A percentile compares a stretch with the other conserved stretches of the same genome.
Evolutionary conservation across 2,113 vertebrate species (phyloP).

Genomic region (Laticauda laticaudata): DNA sequence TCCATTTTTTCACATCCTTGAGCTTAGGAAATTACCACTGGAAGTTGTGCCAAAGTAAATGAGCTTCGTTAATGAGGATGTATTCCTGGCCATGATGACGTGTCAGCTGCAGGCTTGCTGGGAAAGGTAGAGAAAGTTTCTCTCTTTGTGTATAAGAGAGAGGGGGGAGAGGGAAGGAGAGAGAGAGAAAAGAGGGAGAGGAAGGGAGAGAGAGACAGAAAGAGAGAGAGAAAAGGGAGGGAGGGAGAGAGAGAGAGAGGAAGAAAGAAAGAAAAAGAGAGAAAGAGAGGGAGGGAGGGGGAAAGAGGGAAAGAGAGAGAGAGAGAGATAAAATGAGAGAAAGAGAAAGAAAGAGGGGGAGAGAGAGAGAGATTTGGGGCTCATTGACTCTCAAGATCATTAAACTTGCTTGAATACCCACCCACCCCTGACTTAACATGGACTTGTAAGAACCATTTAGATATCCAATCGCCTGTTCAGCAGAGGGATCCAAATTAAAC

Average conservation of each 20-base stretch:
- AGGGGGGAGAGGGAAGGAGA: too few species aligned
- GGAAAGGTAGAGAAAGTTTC: neutral
- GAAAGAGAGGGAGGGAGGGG: accelerated
- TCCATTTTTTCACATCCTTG: conserved; percentile 60
- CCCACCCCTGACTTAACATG: neutral
- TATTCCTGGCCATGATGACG: conserved; percentile 25
- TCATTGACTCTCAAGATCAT: neutral
- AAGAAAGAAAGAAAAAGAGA: too few species aligned
- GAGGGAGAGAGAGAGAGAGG: too few species aligned
- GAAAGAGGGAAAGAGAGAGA: too few species aligned
- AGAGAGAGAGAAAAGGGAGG: neutral
- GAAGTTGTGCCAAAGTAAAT: conserved; percentile 50
- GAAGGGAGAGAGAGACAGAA: too few species aligned
- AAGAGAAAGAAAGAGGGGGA: too few species aligned
- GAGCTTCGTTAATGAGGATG: conserved; percentile 41
- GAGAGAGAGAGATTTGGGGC: neutral
- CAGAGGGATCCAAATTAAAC: neutral
- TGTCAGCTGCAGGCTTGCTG: neutral
- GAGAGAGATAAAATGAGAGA: neutral
- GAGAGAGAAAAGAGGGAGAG: accelerated
- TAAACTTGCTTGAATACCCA: neutral
- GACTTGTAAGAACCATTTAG: neutral
- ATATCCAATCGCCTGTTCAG: neutral
- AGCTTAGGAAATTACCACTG: conserved; percentile 38
- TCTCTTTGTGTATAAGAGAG: too few species aligned